These are phyloP conservation scores for Anableps anableps DNA, from an alignment of 2,797 vertebrate species.

Conservation along the genomic window DNA sequence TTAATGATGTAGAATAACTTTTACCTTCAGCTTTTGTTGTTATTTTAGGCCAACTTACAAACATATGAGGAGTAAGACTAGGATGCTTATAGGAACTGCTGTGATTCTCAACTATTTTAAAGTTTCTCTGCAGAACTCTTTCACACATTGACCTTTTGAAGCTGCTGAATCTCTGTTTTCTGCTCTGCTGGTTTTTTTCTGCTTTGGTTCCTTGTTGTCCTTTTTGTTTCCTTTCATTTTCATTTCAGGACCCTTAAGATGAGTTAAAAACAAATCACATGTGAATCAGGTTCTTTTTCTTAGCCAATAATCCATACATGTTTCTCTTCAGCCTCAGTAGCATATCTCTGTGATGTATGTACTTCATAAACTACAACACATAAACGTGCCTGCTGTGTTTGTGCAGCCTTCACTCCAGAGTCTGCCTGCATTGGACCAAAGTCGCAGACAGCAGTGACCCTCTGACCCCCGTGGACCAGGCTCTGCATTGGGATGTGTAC, in stretches of 20 bases:
- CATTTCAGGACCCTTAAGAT: slow-evolving; percentile 53
- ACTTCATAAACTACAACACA: not conserved
- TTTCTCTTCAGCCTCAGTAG: not conserved
- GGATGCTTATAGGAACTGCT: not conserved
- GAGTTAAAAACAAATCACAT: slow-evolving; percentile 6
- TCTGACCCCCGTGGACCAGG: slow-evolving; percentile 70
- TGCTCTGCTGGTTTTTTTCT: slow-evolving; percentile 19
- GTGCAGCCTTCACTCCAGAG: slow-evolving; percentile 33
- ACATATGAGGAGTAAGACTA: not conserved
- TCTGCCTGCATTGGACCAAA: slow-evolving; percentile 70
- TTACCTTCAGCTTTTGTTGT: not conserved
- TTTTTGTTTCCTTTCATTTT: slow-evolving; percentile 63
- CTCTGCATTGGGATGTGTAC: slow-evolving; percentile 72
- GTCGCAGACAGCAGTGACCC: slow-evolving; percentile 77
- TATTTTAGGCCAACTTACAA: not conserved
- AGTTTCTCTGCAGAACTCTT: not conserved
- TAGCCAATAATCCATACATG: not conserved
- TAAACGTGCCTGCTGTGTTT: slow-evolving; percentile 44
- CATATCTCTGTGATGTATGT: not conserved
- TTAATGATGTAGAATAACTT: not conserved
- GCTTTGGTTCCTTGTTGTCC: slow-evolving; percentile 47
- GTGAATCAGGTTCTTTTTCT: not conserved
- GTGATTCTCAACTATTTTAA: not conserved
- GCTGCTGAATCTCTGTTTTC: slow-evolving; percentile 29
- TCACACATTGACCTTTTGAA: slow-evolving; percentile 69